These are phyloP conservation scores for Neuroterus valhalla DNA, from an alignment of 1,140 invertebrate species.

Conservation along the genomic window DNA sequence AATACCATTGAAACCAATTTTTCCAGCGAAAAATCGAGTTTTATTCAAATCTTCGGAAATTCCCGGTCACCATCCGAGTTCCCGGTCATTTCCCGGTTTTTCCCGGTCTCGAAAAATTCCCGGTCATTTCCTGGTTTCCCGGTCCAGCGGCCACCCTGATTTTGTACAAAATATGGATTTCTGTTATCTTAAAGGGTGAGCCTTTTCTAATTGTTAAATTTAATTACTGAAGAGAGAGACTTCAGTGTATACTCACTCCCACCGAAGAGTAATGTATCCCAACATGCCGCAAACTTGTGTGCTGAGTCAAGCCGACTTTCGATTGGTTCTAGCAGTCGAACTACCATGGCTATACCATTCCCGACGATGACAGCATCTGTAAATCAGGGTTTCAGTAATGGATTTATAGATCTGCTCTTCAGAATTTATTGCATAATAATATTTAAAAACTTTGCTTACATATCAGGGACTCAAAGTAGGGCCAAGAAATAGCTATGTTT, in stretches of 20 bases:
- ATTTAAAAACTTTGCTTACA: constrained; percentile 76
- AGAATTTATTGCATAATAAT: neutral
- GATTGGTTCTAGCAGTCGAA: constrained; percentile 74
- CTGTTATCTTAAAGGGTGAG: too few species aligned
- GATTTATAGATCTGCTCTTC: constrained; percentile 11
- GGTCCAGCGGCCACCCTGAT: too few species aligned
- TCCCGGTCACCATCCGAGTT: too few species aligned
- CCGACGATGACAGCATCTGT: constrained; percentile 80
- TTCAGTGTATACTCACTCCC: constrained; percentile 79
- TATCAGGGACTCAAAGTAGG: constrained; percentile 83
- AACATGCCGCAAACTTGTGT: constrained; percentile 80
- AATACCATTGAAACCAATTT: too few species aligned
- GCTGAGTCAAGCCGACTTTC: constrained; percentile 77
- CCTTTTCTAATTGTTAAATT: too few species aligned
- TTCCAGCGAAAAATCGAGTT: too few species aligned
- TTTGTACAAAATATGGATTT: too few species aligned
- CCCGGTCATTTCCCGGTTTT: too few species aligned
- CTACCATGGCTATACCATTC: constrained; percentile 83
- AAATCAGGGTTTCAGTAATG: constrained; percentile 49
- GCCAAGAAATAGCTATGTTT: constrained; percentile 80
- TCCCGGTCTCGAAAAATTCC: too few species aligned
- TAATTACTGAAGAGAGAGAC: too few species aligned
- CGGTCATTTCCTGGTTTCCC: too few species aligned
- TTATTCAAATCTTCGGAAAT: too few species aligned
- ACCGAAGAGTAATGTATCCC: constrained; percentile 85